Evolutionary conservation across 1,140 invertebrate genomes (phyloP), one percentile per base, ranked within the genome.

Genomic region (Eriosoma lanigerum): DNA sequence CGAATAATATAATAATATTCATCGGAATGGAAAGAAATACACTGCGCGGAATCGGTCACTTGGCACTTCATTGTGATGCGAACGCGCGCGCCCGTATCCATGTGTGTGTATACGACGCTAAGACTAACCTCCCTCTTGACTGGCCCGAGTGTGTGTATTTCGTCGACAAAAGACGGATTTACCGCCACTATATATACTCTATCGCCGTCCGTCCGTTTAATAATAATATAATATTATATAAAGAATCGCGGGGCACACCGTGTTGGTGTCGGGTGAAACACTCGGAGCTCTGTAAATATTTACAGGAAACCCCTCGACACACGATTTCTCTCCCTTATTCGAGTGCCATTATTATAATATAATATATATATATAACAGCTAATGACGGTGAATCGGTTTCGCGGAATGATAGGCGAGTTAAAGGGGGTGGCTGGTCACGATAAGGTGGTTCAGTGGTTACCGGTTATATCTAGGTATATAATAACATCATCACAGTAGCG

Each of bases 91-190:
- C 3, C 3, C 3, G 32, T 4, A 38, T 38, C 3, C 32, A 8
- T 8, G 32, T 38, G 32, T 38, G 8, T 38, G 32, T 38, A 38
- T 8, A 38, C 3, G 32, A 38, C 3, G 32, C 32, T 4, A 38
- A 38, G 32, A 38, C 29, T 17, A 38, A 38, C 32, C 38, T 50
- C 32, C 44, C 75, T 78, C 75, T 78, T 78, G 75, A 78, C 75
- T 78, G 75, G 32, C 10, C 10, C 75, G 44, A 38, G 56, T 24
- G 75, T 62, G 56, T 78, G 9, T 48, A 21, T 38, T 29, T 58
- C 75, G 38, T 46, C 52, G 24, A 78, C 75, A 78, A 78, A 62
- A 78, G 75, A 58, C 52, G 75, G 75, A 78, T 78, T 78, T 78
- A 46, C 72, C 56, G 44, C 21, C 21, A 26, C 29, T 56, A 21